Conservation (phyloP, 35 echinoderm and acorn worm species). For the Heliocidaris erythrogramma region DNA sequence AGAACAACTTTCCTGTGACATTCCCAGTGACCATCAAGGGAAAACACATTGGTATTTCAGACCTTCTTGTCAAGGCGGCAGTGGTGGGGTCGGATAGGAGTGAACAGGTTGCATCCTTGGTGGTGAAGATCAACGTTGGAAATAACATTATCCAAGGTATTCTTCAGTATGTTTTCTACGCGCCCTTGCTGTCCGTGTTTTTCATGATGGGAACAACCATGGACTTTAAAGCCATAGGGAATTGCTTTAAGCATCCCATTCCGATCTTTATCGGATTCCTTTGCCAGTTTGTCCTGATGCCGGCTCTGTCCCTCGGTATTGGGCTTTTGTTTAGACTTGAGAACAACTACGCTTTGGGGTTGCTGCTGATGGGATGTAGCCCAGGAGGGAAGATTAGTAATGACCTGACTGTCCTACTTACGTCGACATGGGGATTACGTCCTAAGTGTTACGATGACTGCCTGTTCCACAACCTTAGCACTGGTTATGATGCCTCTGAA, state of each 20-base stretch:
- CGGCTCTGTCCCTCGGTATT: constrained; percentile 35
- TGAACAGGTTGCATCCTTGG: background rate
- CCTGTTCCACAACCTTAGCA: constrained; percentile 50
- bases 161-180: background rate
- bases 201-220: constrained; percentile 58
- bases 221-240: constrained; percentile 20
- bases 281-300: constrained; percentile 60
- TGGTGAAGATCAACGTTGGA: background rate
- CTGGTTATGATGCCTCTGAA: constrained; percentile 66
- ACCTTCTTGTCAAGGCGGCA: background rate
- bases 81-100: background rate
- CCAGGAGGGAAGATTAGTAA: constrained; percentile 69
- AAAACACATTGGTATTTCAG: background rate
- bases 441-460: constrained; percentile 66
- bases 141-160: background rate
- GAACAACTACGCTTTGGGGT: constrained; percentile 21
- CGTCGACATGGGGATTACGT: constrained; percentile 54
- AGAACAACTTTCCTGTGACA: background rate
- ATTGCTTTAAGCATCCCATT: constrained; percentile 22
- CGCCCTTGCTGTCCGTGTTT: background rate
- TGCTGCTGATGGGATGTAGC: constrained; percentile 55
- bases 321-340: constrained; percentile 34
- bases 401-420: constrained; percentile 48
- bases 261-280: constrained; percentile 52
- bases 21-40: background rate